A percentile compares a stretch with the other conserved stretches of the same genome.
phyloP scores from a whole-genome alignment of 2,888 invertebrate genomes.

The Eilema depressum region DNA sequence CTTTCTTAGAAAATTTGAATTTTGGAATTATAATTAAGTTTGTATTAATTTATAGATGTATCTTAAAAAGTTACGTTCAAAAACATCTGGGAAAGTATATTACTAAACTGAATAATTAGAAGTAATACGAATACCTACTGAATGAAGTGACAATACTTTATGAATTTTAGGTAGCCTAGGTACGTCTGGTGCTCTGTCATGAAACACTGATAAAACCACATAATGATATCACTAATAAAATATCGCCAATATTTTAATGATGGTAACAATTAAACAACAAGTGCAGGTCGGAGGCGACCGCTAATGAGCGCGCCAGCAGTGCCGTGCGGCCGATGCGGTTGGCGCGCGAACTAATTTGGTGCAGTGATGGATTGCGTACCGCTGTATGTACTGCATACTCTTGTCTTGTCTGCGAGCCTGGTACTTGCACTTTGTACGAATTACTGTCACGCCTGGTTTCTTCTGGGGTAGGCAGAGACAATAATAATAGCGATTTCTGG shows the following conservation, averaged over 20 bases:
- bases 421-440: conserved; percentile 54
- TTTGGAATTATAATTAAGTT: conserved; percentile 8
- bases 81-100: too few relatives aligned
- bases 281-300: conserved; percentile 67
- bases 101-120: too few relatives aligned
- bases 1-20: conserved; percentile 15
- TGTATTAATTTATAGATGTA: conserved; percentile 11
- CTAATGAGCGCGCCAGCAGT: conserved; percentile 84
- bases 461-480: too few relatives aligned
- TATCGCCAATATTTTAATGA: conserved; percentile 52
- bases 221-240: conserved; percentile 30
- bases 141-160: too few relatives aligned
- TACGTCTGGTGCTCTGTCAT: neutral
- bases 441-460: too few relatives aligned
- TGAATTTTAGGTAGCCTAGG: too few relatives aligned
- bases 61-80: neutral
- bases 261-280: conserved; percentile 63
- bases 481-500: too few relatives aligned
- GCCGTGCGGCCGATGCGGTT: conserved; percentile 75
- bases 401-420: conserved; percentile 59
- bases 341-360: conserved; percentile 79
- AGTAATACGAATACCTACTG: too few relatives aligned
- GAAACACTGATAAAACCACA: neutral
- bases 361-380: conserved; percentile 77
- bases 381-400: conserved; percentile 54